Percentiles rank a stretch among this genome's conserved stretches.
Evolutionary conservation across 2,888 invertebrate species (phyloP).

Genomic region (Rhingia campestris): DNA sequence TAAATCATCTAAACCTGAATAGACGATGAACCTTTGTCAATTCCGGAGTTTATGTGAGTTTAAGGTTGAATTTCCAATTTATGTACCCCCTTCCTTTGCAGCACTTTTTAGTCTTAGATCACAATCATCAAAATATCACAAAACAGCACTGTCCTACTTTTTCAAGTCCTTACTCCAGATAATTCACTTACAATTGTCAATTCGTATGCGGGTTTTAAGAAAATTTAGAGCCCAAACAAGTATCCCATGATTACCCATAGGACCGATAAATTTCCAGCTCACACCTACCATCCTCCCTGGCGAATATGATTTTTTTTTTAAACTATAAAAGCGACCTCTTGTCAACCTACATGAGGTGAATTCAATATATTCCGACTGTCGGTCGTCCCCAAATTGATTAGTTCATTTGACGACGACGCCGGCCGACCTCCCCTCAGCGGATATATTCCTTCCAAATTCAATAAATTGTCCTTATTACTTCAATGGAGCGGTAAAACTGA

Average conservation of each 20-base stretch:
- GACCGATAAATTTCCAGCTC: constrained; percentile 20
- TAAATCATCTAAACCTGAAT: too few relatives aligned
- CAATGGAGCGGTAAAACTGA: constrained; percentile 81
- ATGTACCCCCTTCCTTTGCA: too few relatives aligned
- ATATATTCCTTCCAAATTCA: constrained; percentile 75
- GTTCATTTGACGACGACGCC: background rate
- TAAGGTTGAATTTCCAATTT: too few relatives aligned
- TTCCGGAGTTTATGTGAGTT: too few relatives aligned
- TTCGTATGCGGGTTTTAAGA: background rate
- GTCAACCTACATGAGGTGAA: constrained; percentile 39
- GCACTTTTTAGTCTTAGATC: too few relatives aligned
- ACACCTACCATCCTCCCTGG: background rate
- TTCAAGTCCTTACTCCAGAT: too few relatives aligned
- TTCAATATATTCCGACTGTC: constrained; percentile 28
- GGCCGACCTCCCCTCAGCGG: background rate
- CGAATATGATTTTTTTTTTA: background rate
- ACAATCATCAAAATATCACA: too few relatives aligned
- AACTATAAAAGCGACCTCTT: constrained; percentile 36
- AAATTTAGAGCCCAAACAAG: background rate
- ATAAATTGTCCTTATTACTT: constrained; percentile 82
- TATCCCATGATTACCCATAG: constrained; percentile 38
- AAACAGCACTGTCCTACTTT: too few relatives aligned
- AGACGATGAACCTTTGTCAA: too few relatives aligned
- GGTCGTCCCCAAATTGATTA: constrained; percentile 26
- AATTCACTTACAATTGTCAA: background rate